These are phyloP conservation scores for Hyperoplus immaculatus DNA, from an alignment of 2,797 vertebrate genomes.

Conservation along the genomic window DNA sequence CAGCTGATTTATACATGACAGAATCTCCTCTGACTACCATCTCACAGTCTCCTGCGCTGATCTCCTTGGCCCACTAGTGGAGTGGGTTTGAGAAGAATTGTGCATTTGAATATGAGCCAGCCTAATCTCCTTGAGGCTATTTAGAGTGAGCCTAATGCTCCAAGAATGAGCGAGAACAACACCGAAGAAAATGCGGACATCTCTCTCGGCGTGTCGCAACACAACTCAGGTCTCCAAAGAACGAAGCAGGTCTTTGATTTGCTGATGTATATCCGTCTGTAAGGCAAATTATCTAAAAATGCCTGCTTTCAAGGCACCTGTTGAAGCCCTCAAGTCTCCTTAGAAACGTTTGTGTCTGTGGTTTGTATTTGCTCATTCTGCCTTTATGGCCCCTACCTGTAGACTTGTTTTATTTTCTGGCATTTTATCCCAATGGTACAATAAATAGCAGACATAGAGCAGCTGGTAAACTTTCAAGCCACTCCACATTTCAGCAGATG, in stretches of 20 bases:
- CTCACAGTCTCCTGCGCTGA: conserved; percentile 65
- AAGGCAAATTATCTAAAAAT: conserved; percentile 51
- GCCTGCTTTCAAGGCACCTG: conserved; percentile 71
- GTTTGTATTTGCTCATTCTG: conserved; percentile 11
- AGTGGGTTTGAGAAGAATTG: conserved; percentile 77
- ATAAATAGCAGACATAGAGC: conserved; percentile 33
- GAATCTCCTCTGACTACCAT: conserved; percentile 75
- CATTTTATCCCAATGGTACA: conserved; percentile 21
- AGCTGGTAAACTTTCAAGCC: conserved; percentile 61
- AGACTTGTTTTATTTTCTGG: conserved; percentile 19
- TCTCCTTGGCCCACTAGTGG: conserved; percentile 74
- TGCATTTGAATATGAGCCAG: conserved; percentile 79
- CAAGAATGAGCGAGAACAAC: conserved; percentile 79
- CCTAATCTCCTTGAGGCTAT: conserved; percentile 78
- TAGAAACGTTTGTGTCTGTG: conserved; percentile 10
- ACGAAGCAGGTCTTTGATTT: conserved; percentile 59
- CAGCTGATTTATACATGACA: conserved; percentile 75
- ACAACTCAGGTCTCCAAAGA: conserved; percentile 73
- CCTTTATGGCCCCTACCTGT: conserved; percentile 34
- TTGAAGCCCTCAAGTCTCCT: conserved; percentile 58
- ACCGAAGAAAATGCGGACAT: conserved; percentile 68
- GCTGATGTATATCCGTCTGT: conserved; percentile 67
- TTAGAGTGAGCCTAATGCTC: conserved; percentile 79
- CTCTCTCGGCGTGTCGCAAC: conserved; percentile 75
- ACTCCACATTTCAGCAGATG: conserved; percentile 60